Evolutionary conservation across 2,797 vertebrate species (phyloP).

Genomic region (Enteromius thamalakanensis): DNA sequence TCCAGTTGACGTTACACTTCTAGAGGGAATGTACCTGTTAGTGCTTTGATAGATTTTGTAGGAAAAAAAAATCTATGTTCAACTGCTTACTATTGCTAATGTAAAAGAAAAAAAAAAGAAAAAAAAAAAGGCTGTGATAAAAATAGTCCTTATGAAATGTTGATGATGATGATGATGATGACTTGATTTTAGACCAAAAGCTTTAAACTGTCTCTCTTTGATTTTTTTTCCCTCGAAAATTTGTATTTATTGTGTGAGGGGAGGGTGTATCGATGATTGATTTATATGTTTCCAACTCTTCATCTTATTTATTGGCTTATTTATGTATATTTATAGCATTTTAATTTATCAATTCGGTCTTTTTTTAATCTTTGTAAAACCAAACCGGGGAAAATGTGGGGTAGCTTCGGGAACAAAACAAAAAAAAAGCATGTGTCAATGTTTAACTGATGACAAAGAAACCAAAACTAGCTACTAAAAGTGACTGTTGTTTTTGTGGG

Average conservation of each 20-base stretch:
- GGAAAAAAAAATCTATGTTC: conserved; percentile 73
- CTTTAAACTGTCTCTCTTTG: conserved; percentile 78
- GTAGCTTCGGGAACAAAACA: conserved; percentile 56
- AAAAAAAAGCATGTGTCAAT: conserved; percentile 36
- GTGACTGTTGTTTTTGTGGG: conserved; percentile 60
- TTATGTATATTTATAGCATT: conserved; percentile 81
- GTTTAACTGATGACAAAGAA: conserved; percentile 46
- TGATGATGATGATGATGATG: conserved; percentile 61
- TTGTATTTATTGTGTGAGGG: conserved; percentile 77
- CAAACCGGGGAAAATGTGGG: conserved; percentile 68
- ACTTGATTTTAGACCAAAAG: conserved; percentile 88
- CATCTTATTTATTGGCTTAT: conserved; percentile 77
- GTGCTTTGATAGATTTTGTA: conserved; percentile 79
- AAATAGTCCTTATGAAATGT: conserved; percentile 65
- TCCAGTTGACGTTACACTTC: conserved; percentile 64
- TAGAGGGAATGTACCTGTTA: conserved; percentile 81
- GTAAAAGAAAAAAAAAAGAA: conserved; percentile 69
- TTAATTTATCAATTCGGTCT: conserved; percentile 68
- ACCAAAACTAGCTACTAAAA: conserved; percentile 67
- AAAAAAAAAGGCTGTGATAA: conserved; percentile 68
- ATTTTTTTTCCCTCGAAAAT: conserved; percentile 74
- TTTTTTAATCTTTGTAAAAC: conserved; percentile 69
- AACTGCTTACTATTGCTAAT: conserved; percentile 75
- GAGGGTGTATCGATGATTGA: conserved; percentile 65
- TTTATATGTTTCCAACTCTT: conserved; percentile 71